phyloP scores from a whole-genome alignment of 2,113 vertebrate genomes.

The Corvus cornix region DNA sequence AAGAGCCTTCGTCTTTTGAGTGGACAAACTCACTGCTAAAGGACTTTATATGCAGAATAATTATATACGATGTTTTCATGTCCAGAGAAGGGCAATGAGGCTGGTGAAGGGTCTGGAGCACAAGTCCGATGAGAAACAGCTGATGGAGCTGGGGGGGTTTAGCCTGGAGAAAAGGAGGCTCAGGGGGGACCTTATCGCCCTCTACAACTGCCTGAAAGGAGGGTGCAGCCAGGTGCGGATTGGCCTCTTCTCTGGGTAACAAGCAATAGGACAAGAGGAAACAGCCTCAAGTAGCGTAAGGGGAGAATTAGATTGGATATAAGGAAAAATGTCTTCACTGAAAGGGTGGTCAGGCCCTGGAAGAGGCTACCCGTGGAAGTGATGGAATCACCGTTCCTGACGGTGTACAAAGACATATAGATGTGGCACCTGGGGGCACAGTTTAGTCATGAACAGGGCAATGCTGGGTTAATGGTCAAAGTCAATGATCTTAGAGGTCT shows the following conservation, averaged over 20 bases:
- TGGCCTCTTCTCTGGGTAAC: neutral
- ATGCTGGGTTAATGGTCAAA: neutral
- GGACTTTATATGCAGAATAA: no score
- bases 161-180: neutral
- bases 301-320: neutral
- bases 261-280: neutral
- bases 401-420: no score
- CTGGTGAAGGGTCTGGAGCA: neutral
- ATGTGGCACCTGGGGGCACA: neutral
- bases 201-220: neutral
- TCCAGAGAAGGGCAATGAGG: neutral
- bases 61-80: neutral
- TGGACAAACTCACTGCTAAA: neutral
- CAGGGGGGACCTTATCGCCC: accelerated
- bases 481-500: neutral
- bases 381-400: neutral
- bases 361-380: neutral
- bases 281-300: neutral
- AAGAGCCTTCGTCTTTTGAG: neutral
- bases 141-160: neutral
- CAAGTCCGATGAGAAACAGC: neutral
- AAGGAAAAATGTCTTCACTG: neutral
- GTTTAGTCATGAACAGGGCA: neutral
- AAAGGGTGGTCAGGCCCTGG: neutral
- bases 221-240: no score